These are phyloP conservation scores for Crambe crambe DNA, from an alignment of 37 sponge, comb jelly and placozoan species.

Conservation along the genomic window DNA sequence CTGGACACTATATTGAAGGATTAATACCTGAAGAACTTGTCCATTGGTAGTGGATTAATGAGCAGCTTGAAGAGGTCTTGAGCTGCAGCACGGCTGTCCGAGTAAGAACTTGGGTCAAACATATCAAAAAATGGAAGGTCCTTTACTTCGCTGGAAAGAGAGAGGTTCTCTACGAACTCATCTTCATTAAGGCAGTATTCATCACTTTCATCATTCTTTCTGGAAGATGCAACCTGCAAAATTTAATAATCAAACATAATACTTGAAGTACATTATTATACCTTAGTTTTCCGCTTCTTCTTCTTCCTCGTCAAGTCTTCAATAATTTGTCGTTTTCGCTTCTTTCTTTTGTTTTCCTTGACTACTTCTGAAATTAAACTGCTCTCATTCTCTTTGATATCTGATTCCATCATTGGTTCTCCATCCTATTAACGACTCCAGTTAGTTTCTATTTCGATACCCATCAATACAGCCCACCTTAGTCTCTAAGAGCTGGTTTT, in stretches of 20 bases:
- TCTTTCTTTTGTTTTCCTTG: neutral
- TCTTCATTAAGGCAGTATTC: too few species aligned
- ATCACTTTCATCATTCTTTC: too few species aligned
- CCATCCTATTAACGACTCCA: too few species aligned
- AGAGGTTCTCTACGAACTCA: too few species aligned
- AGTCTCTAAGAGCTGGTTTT: neutral
- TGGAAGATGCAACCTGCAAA: too few species aligned
- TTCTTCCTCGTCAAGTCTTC: neutral
- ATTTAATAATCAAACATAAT: too few species aligned
- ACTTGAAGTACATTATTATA: neutral
- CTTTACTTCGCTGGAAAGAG: too few species aligned
- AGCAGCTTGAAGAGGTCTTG: conserved; percentile 72
- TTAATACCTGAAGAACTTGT: conserved; percentile 82
- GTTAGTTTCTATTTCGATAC: too few species aligned
- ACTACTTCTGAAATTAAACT: neutral
- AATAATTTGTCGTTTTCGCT: neutral
- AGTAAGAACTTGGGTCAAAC: conserved; percentile 28
- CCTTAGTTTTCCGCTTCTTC: neutral
- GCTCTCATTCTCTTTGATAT: neutral
- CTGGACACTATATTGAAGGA: neutral
- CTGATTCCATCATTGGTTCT: too few species aligned
- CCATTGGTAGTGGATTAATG: conserved; percentile 69
- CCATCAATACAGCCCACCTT: neutral
- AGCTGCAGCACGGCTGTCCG: conserved; percentile 79
- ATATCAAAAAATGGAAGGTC: conserved; percentile 30